Evolutionary conservation across 2,113 vertebrate species (phyloP).

Genomic region (Colossoma macropomum): DNA sequence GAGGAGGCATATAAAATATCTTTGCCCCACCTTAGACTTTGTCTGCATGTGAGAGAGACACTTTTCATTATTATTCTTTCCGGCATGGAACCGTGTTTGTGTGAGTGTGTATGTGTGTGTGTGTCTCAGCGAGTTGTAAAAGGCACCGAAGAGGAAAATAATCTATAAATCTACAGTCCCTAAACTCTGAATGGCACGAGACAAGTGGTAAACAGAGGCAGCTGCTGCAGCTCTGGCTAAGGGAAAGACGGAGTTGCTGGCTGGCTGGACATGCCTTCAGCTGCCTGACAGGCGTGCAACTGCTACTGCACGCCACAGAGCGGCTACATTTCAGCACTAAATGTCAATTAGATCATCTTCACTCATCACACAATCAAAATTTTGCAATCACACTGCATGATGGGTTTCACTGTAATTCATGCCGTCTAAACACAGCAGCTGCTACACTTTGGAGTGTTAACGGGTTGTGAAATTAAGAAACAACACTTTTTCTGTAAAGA

Average conservation of each 20-base stretch:
- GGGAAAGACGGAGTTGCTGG: neutral
- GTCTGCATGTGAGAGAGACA: conserved; percentile 16
- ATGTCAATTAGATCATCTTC: conserved; percentile 30
- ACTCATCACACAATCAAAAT: conserved; percentile 15
- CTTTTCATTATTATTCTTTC: conserved; percentile 30
- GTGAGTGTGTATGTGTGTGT: conserved; percentile 29
- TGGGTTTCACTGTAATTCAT: neutral
- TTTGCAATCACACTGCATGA: conserved; percentile 9
- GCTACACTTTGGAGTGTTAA: conserved; percentile 12
- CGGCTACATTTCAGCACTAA: conserved; percentile 22
- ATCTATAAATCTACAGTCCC: conserved; percentile 59
- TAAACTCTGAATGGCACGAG: conserved; percentile 35
- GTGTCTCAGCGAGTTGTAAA: conserved; percentile 41
- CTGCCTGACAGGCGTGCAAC: neutral
- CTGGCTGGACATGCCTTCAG: neutral
- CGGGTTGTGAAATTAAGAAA: neutral
- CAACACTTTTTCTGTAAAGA: neutral
- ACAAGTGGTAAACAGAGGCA: conserved; percentile 41
- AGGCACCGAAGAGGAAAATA: conserved; percentile 62
- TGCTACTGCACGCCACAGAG: conserved; percentile 1
- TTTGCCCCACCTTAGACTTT: conserved; percentile 13
- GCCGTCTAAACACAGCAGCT: neutral
- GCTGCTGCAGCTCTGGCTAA: neutral
- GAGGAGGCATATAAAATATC: conserved; percentile 34
- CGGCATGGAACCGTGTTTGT: neutral